These are phyloP conservation scores for Cacatua alba DNA, from an alignment of 2,113 vertebrate genomes.

Conservation along the genomic window DNA sequence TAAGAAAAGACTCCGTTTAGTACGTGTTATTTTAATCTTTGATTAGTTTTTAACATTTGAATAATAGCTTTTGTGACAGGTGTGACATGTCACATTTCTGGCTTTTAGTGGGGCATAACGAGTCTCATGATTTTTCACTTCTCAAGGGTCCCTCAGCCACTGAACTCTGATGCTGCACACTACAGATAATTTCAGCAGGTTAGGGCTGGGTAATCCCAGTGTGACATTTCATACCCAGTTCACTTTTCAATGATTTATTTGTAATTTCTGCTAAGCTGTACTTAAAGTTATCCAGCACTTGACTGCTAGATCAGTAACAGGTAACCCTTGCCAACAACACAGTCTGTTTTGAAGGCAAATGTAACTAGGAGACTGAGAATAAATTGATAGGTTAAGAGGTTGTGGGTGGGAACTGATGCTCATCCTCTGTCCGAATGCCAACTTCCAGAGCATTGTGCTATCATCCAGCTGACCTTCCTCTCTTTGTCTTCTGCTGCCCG, in stretches of 20 bases:
- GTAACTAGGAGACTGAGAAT: slow-evolving; percentile 13
- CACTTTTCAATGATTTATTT: slow-evolving; percentile 63
- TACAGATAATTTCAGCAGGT: background rate
- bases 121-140: background rate
- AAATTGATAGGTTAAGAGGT: slow-evolving; percentile 22
- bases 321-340: slow-evolving; percentile 1
- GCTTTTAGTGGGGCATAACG: background rate
- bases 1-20: background rate
- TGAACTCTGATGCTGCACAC: background rate
- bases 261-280: slow-evolving; percentile 56
- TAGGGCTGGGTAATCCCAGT: background rate
- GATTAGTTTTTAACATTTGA: background rate
- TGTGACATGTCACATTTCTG: background rate
- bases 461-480: background rate
- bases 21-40: background rate
- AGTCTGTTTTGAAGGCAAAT: slow-evolving; percentile 39
- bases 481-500: background rate
- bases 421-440: background rate
- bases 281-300: slow-evolving; percentile 7
- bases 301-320: slow-evolving; percentile 25
- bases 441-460: background rate
- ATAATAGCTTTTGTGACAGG: background rate
- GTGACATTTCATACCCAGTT: background rate
- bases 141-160: background rate
- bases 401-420: background rate